Conservation (phyloP, 2,797 vertebrate species). For the Phoxinus dragarum region DNA sequence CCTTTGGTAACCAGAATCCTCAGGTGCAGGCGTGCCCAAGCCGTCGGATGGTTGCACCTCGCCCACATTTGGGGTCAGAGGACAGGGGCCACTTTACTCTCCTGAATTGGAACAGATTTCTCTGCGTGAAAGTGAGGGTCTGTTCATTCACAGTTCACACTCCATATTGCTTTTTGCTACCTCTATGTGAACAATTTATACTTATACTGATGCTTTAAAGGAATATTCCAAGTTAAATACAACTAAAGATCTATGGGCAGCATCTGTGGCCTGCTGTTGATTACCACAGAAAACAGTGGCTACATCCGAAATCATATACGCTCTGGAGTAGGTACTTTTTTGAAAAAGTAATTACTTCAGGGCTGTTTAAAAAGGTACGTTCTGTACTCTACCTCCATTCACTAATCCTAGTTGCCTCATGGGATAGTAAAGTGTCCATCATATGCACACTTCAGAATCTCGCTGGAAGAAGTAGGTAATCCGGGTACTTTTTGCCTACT, state of each 20-base stretch:
- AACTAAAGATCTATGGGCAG: neutral
- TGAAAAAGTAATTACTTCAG: too few relatives aligned
- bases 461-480: too few relatives aligned
- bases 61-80: slow-evolving; percentile 83
- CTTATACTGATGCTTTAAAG: neutral
- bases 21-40: slow-evolving; percentile 79
- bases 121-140: slow-evolving; percentile 98
- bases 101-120: slow-evolving; percentile 88
- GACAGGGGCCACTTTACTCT: slow-evolving; percentile 84
- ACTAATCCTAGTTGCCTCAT: neutral
- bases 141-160: slow-evolving; percentile 68
- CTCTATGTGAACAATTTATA: neutral
- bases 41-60: slow-evolving; percentile 80
- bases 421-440: neutral
- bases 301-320: too few relatives aligned
- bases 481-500: too few relatives aligned
- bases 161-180: neutral
- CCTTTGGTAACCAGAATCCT: slow-evolving; percentile 75
- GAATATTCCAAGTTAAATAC: neutral
- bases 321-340: too few relatives aligned
- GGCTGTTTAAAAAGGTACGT: neutral
- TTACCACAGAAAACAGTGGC: neutral
- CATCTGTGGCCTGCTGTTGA: slow-evolving; percentile 1
- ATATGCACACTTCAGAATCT: too few relatives aligned
- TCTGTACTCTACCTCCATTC: neutral